Evolutionary conservation across 2,113 vertebrate genomes (phyloP).

Genomic region (Mus pahari): DNA sequence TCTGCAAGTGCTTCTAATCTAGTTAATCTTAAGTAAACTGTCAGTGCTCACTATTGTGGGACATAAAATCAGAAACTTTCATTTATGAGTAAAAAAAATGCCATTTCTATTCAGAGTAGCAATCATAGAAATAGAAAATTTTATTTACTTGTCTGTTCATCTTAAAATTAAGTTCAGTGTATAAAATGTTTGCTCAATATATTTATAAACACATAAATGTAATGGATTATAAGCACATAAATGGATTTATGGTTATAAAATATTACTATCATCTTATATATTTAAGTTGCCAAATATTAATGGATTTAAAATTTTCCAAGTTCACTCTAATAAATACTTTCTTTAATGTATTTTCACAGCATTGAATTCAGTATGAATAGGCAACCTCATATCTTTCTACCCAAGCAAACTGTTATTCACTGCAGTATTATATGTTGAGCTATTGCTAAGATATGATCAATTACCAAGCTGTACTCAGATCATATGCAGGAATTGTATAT

Average conservation of each 20-base stretch:
- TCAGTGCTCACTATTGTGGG: neutral
- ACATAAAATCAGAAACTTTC: neutral
- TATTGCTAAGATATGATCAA: conserved; percentile 14
- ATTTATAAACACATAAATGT: neutral
- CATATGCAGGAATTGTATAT: neutral
- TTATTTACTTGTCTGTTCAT: neutral
- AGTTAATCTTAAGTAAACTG: conserved; percentile 13
- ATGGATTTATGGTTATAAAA: neutral
- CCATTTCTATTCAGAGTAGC: neutral
- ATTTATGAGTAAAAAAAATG: neutral
- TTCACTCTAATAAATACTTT: neutral
- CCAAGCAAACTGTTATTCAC: conserved; percentile 7
- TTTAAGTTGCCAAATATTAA: neutral
- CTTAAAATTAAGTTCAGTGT: neutral
- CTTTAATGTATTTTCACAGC: neutral
- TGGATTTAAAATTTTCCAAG: neutral
- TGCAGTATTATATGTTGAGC: neutral
- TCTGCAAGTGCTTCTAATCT: neutral
- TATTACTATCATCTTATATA: neutral
- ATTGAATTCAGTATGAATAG: neutral
- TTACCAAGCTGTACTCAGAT: neutral
- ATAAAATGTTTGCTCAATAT: neutral
- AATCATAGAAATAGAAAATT: neutral
- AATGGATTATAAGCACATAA: neutral
- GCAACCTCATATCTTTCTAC: neutral